phyloP scores from a whole-genome alignment of 2,797 vertebrate species.

The Rachycentron canadum region DNA sequence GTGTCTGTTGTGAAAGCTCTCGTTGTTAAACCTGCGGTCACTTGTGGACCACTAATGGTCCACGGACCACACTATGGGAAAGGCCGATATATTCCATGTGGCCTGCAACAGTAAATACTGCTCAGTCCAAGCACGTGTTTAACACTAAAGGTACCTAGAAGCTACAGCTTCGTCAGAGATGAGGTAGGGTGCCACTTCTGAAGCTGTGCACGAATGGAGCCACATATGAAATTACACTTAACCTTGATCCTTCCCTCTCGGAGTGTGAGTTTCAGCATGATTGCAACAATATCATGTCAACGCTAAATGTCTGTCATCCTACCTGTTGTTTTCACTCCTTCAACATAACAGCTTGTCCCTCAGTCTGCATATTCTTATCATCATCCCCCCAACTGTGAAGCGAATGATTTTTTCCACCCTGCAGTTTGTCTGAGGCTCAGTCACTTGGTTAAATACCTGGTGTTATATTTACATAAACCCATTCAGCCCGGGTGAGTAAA shows the following conservation, averaged over 20 bases:
- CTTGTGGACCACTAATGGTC: too few relatives aligned
- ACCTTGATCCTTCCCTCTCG: too few relatives aligned
- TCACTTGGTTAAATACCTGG: conserved; percentile 44
- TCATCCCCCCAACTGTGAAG: conserved; percentile 12
- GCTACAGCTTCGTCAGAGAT: background rate
- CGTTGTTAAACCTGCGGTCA: too few relatives aligned
- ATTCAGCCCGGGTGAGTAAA: conserved; percentile 21
- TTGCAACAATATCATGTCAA: background rate
- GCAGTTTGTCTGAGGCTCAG: conserved; percentile 15
- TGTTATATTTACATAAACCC: conserved; percentile 46
- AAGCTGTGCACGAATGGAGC: too few relatives aligned
- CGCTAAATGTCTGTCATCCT: background rate
- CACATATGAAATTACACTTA: background rate
- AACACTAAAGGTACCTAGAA: background rate
- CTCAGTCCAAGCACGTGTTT: background rate
- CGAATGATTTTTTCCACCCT: background rate
- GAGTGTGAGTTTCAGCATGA: background rate
- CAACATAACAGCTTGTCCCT: conserved; percentile 9
- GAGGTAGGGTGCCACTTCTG: too few relatives aligned
- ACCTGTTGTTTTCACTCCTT: conserved; percentile 12
- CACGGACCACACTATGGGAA: too few relatives aligned
- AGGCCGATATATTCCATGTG: too few relatives aligned
- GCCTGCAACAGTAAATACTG: background rate
- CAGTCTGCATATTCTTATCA: background rate
- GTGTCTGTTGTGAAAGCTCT: too few relatives aligned